These are phyloP conservation scores for Lepidostoma basale DNA, from an alignment of 1,140 invertebrate genomes.

Conservation along the genomic window DNA sequence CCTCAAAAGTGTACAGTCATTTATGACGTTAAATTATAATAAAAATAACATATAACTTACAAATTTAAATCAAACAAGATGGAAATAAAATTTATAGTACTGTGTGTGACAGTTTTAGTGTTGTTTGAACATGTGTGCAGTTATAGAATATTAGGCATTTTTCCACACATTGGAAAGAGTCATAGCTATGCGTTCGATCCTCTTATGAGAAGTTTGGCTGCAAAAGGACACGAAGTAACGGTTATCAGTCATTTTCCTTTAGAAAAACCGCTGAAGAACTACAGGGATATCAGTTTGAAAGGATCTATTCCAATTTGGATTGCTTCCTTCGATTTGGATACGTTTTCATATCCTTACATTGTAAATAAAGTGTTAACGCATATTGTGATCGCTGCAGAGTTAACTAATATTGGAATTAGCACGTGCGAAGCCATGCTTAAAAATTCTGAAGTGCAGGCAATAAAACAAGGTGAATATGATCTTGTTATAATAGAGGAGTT, in stretches of 20 bases:
- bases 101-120: neutral
- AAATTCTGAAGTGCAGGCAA: conserved; percentile 54
- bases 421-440: conserved; percentile 56
- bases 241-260: conserved; percentile 68
- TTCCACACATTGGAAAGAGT: conserved; percentile 69
- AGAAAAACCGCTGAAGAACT: conserved; percentile 60
- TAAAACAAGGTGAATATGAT: conserved; percentile 65
- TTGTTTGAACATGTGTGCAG: neutral
- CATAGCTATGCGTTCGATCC: conserved; percentile 72
- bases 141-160: conserved; percentile 67
- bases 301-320: conserved; percentile 48
- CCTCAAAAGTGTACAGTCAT: too few relatives aligned
- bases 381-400: conserved; percentile 29
- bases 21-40: too few relatives aligned
- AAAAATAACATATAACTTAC: too few relatives aligned
- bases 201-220: conserved; percentile 67
- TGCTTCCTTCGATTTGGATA: conserved; percentile 35
- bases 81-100: too few relatives aligned
- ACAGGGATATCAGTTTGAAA: conserved; percentile 62
- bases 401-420: conserved; percentile 54
- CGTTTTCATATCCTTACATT: conserved; percentile 35
- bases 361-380: conserved; percentile 30
- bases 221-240: conserved; percentile 71
- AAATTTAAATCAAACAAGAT: too few relatives aligned
- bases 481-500: conserved; percentile 71